Percentiles rank a stretch among this genome's conserved stretches.
Evolutionary conservation across 1,140 invertebrate species (phyloP).

Genomic region (Colletes latitarsis): DNA sequence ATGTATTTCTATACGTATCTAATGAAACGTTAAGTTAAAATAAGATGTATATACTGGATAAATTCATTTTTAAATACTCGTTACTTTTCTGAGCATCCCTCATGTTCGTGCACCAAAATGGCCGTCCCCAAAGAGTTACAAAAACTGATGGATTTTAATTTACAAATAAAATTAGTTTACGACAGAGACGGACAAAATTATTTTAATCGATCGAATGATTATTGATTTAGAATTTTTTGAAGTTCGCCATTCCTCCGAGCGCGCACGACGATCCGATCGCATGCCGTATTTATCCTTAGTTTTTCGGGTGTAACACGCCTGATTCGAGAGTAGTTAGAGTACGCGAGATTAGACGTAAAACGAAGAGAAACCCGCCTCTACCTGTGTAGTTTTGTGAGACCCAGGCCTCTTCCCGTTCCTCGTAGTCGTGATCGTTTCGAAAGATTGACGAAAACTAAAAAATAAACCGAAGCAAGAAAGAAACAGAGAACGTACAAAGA

Average conservation of each 20-base stretch:
- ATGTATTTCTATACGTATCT: too few relatives aligned
- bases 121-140: too few relatives aligned
- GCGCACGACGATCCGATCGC: slow-evolving; percentile 56
- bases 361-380: slow-evolving; percentile 28
- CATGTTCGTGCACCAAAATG: too few relatives aligned
- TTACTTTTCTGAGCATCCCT: too few relatives aligned
- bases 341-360: slow-evolving; percentile 56
- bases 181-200: too few relatives aligned
- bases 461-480: neutral
- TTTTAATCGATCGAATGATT: too few relatives aligned
- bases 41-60: too few relatives aligned
- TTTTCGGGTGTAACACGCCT: slow-evolving; percentile 62
- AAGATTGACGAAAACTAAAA: neutral
- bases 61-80: too few relatives aligned
- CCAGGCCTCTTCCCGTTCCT: slow-evolving; percentile 3
- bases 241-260: slow-evolving; percentile 41
- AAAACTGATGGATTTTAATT: too few relatives aligned
- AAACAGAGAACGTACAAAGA: neutral
- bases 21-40: too few relatives aligned
- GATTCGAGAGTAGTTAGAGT: slow-evolving; percentile 61
- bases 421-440: slow-evolving; percentile 29
- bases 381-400: slow-evolving; percentile 24
- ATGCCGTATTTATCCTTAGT: slow-evolving; percentile 66
- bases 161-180: too few relatives aligned
- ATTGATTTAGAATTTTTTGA: too few relatives aligned